These are phyloP conservation scores for Drosophila ambigua DNA, from an alignment of 1,140 invertebrate genomes.

Conservation along the genomic window DNA sequence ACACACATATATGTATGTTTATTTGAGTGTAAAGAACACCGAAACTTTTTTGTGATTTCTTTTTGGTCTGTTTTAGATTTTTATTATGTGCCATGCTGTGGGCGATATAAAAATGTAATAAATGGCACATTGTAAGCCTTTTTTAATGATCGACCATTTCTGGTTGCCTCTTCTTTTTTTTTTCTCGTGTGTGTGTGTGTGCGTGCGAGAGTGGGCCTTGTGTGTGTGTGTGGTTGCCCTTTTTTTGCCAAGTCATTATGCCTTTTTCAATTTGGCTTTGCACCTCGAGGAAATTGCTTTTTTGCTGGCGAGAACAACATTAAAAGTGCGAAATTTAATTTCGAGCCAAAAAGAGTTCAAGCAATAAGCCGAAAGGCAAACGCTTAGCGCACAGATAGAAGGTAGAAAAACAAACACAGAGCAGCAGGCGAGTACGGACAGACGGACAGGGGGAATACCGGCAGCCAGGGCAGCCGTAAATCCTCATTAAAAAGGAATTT, in stretches of 20 bases:
- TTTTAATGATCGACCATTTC: conserved; percentile 72
- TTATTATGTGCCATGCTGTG: conserved; percentile 41
- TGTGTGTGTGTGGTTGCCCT: conserved; percentile 2
- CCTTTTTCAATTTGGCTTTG: conserved; percentile 67
- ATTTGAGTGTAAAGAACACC: no score
- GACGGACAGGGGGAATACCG: not conserved
- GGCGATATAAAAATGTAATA: conserved; percentile 66
- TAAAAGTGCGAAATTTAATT: conserved; percentile 78
- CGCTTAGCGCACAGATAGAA: conserved; percentile 18
- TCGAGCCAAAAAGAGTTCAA: conserved; percentile 37
- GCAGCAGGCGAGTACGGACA: not conserved
- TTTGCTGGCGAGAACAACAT: conserved; percentile 59
- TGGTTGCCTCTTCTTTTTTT: conserved; percentile 25
- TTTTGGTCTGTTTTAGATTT: conserved; percentile 24
- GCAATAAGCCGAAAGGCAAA: conserved; percentile 36
- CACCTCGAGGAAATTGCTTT: conserved; percentile 76
- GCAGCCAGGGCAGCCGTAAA: conserved; percentile 50
- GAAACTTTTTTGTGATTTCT: conserved; percentile 10
- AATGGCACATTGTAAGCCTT: conserved; percentile 71
- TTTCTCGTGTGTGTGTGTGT: not conserved
- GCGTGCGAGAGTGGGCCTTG: not conserved
- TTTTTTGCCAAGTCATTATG: not conserved
- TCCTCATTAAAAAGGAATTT: conserved; percentile 70
- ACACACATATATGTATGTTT: no score
- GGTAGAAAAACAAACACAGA: not conserved